Conservation (phyloP, 2,113 vertebrate genomes). For the Phyllostomus hastatus region DNA sequence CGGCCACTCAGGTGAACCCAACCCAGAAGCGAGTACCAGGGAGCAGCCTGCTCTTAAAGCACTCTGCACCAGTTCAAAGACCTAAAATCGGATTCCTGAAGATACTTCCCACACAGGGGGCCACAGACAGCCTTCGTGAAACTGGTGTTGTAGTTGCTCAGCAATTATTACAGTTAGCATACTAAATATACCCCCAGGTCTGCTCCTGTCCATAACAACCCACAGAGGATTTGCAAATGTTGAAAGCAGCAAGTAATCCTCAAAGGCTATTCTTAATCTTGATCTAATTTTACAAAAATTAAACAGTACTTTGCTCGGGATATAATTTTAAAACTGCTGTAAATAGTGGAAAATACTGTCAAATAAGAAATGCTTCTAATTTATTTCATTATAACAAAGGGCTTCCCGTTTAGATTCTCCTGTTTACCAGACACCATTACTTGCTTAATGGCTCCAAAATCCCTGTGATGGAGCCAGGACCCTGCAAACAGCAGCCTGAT, state of each 20-base stretch:
- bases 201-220: neutral
- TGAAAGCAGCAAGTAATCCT: neutral
- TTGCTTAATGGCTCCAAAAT: neutral
- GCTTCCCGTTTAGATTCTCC: neutral
- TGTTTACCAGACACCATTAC: neutral
- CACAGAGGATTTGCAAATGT: neutral
- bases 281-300: conserved; percentile 5
- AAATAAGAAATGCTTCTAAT: conserved; percentile 15
- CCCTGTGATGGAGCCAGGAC: neutral
- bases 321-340: conserved; percentile 30
- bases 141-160: neutral
- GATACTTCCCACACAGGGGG: neutral
- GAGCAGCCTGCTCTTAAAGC: neutral
- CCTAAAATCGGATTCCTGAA: neutral
- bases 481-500: neutral
- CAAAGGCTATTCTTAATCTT: conserved; percentile 27
- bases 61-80: neutral
- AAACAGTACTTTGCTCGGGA: neutral
- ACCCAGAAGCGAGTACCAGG: neutral
- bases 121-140: neutral
- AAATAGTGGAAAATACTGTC: neutral
- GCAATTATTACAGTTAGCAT: neutral
- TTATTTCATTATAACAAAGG: neutral
- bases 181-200: neutral
- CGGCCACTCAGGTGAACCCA: neutral